Evolutionary conservation across 2,888 invertebrate species (phyloP).

Genomic region (Plutella xylostella): DNA sequence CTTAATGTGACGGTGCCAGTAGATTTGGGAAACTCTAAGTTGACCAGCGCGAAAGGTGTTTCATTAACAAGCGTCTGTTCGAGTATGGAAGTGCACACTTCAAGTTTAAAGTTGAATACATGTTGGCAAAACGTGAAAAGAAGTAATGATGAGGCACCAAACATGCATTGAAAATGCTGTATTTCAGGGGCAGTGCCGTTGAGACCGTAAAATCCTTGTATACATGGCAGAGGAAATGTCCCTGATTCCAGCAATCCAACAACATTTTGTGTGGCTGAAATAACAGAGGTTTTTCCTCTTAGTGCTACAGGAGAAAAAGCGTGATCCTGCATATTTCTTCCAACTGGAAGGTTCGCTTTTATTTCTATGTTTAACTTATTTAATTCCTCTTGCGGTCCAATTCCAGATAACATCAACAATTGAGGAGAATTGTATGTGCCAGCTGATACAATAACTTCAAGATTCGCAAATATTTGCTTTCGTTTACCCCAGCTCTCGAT

Average conservation of each 20-base stretch:
- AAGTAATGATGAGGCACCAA: not conserved
- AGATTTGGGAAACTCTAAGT: not conserved
- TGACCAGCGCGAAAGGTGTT: not conserved
- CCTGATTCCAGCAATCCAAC: not conserved
- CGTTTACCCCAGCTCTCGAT: not conserved
- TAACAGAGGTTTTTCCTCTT: not conserved
- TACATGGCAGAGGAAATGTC: not conserved
- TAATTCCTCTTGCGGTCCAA: not conserved
- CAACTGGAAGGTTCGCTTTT: not conserved
- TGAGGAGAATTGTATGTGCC: not conserved
- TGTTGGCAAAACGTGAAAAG: not conserved
- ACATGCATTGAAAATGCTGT: not conserved
- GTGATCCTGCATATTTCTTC: constrained; percentile 1
- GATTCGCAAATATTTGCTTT: not conserved
- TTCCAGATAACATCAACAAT: not conserved
- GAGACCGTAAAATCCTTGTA: not conserved
- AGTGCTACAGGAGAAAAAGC: not conserved
- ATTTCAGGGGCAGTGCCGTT: not conserved
- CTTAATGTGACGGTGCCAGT: not conserved
- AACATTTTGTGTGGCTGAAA: not conserved
- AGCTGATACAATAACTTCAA: constrained; percentile 4
- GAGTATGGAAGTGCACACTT: not conserved
- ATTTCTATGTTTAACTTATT: not conserved
- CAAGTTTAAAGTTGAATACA: not conserved
- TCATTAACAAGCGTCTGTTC: not conserved